Percentiles rank a stretch among this genome's conserved stretches.
Evolutionary conservation across 2,113 vertebrate species (phyloP).

Genomic region (Corythaixoides concolor): DNA sequence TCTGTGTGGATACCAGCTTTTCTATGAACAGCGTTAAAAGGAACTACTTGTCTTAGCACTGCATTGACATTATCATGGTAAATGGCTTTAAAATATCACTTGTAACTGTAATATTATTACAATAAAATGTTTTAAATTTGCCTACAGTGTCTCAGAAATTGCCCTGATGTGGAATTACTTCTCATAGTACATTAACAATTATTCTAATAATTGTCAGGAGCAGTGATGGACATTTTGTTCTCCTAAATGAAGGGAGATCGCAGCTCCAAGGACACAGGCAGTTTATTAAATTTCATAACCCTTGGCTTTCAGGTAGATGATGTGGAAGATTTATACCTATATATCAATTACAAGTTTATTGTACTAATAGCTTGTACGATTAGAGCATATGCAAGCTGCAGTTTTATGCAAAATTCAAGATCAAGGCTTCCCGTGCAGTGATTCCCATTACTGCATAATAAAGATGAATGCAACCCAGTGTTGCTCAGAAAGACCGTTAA

Average conservation of each 20-base stretch:
- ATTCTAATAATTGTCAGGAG: constrained; percentile 23
- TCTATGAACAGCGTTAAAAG: neutral
- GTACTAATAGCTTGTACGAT: constrained; percentile 36
- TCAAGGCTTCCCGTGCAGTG: constrained; percentile 55
- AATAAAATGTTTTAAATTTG: constrained; percentile 47
- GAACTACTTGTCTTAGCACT: constrained; percentile 8
- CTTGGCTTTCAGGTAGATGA: neutral
- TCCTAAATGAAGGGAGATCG: neutral
- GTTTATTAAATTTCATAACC: constrained; percentile 24
- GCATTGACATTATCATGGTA: constrained; percentile 1
- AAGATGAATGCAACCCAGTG: constrained; percentile 75
- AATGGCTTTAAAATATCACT: constrained; percentile 36
- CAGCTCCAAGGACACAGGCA: constrained; percentile 16
- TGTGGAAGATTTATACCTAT: neutral
- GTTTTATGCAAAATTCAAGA: constrained; percentile 50
- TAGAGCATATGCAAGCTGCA: constrained; percentile 50
- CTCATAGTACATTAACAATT: constrained; percentile 35
- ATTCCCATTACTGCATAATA: constrained; percentile 67
- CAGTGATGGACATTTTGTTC: neutral
- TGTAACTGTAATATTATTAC: constrained; percentile 38
- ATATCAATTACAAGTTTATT: constrained; percentile 13
- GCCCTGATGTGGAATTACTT: constrained; percentile 32
- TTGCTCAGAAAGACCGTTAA: constrained; percentile 69
- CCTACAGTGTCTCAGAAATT: constrained; percentile 39
- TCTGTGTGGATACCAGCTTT: neutral